phyloP scores from a whole-genome alignment of 2,113 vertebrate species.

The Cinclus mexicanus region DNA sequence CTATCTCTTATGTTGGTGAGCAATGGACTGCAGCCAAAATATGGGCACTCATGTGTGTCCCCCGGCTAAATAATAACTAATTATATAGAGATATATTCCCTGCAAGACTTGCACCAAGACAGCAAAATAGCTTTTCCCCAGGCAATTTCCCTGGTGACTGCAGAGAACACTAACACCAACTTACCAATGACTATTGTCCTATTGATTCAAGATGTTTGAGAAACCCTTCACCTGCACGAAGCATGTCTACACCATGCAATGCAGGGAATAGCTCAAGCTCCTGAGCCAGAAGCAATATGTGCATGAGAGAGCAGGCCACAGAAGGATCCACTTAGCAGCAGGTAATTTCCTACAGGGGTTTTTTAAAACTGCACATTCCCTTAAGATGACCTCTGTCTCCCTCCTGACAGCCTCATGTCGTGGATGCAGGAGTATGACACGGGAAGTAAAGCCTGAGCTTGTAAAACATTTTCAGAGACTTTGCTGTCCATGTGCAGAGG shows the following conservation, averaged over 20 bases:
- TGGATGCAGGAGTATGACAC: neutral
- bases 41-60: too few species aligned
- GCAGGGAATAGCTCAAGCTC: neutral
- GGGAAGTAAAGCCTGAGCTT: neutral
- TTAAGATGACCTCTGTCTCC: neutral
- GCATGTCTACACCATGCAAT: neutral
- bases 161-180: neutral
- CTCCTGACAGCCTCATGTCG: neutral
- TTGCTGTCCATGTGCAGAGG: rapidly evolving
- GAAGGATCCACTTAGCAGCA: neutral
- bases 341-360: neutral
- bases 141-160: neutral
- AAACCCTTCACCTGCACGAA: neutral
- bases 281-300: neutral
- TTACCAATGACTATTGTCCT: neutral
- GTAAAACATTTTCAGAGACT: neutral
- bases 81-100: neutral
- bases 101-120: neutral
- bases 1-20: neutral
- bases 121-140: neutral
- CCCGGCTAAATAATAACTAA: neutral
- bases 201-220: neutral
- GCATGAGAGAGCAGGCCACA: neutral
- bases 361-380: neutral
- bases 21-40: neutral